Evolutionary conservation across 2,888 invertebrate genomes (phyloP), one percentile per base, ranked within the genome.

Genomic region (Eupelmus urozonus): DNA sequence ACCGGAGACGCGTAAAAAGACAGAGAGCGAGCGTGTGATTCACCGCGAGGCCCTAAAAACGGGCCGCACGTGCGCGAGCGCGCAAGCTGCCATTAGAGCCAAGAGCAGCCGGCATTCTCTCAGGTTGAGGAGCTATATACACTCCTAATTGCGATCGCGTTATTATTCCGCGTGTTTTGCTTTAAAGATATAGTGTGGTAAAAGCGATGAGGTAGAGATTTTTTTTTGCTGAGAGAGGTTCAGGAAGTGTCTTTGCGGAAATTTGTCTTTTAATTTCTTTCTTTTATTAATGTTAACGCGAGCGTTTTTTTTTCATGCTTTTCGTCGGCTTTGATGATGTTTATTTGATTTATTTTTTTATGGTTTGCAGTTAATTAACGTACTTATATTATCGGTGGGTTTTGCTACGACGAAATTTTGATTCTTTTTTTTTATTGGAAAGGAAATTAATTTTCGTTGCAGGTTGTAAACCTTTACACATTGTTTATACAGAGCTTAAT

Each of bases 41-140:
- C 71, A 71, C 18, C 13, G 25, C 53, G 66, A 13, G 55, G 55
- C 72, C 77, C 77, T 77, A 77, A 72, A 72, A 77, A 42, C 76
- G 51, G 27, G 18, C 18, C 71, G 63, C 76, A 57, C 42, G 49
- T 45, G 23, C 49, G 16, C 27, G 27, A 20, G n/a, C 55, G 51
- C 51, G n/a, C n/a, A 23, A 16, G 16, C 25, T 53, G 63, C 70
- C 70, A 70, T 76, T 76, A 76, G 57, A 76, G 57, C 51, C 66
- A 49, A 53, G 63, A 63, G 49, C 67, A n/a, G n/a, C n/a, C n/a
- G n/a, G 27, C 23, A 16, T 66, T 53, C 25, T 27, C 57, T 57
- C 23, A 13, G 9, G 42, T 27, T 34, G 9, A 9, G 34, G 34
- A 18, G 29, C 20, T 34, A 20, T 20, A 53, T 20, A 13, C 25